These are phyloP conservation scores for Cichladusa arquata DNA, from an alignment of 2,113 vertebrate species.

Conservation along the genomic window DNA sequence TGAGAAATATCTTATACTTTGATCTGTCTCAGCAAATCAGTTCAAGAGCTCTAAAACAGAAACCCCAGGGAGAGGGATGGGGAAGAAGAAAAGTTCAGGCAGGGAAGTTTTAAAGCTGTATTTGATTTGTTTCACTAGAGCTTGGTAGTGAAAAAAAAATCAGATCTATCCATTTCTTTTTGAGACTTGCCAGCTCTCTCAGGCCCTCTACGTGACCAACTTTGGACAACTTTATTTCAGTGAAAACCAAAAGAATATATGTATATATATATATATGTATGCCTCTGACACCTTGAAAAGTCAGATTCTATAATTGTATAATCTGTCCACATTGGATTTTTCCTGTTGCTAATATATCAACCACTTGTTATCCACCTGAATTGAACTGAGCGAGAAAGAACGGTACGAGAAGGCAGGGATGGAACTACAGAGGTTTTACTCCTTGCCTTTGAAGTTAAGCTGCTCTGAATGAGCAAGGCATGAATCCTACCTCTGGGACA, in stretches of 20 bases:
- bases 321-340: neutral
- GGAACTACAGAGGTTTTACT: neutral
- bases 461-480: neutral
- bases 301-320: slow-evolving; percentile 1
- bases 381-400: neutral
- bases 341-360: neutral
- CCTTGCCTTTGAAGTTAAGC: slow-evolving; percentile 8
- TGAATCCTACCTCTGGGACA: neutral
- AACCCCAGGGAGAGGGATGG: neutral
- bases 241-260: neutral
- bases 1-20: slow-evolving; percentile 51
- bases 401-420: neutral
- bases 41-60: slow-evolving; percentile 49
- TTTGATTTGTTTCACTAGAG: slow-evolving; percentile 48
- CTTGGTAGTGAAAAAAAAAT: neutral
- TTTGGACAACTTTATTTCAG: slow-evolving; percentile 19
- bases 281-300: neutral
- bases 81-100: slow-evolving; percentile 7
- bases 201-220: neutral
- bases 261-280: neutral
- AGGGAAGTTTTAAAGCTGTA: slow-evolving; percentile 28
- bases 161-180: neutral
- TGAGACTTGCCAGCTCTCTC: neutral
- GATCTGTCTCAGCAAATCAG: slow-evolving; percentile 64
- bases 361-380: neutral